These are phyloP conservation scores for Eugnorisma glareosa DNA, from an alignment of 2,888 invertebrate genomes.

Conservation along the genomic window DNA sequence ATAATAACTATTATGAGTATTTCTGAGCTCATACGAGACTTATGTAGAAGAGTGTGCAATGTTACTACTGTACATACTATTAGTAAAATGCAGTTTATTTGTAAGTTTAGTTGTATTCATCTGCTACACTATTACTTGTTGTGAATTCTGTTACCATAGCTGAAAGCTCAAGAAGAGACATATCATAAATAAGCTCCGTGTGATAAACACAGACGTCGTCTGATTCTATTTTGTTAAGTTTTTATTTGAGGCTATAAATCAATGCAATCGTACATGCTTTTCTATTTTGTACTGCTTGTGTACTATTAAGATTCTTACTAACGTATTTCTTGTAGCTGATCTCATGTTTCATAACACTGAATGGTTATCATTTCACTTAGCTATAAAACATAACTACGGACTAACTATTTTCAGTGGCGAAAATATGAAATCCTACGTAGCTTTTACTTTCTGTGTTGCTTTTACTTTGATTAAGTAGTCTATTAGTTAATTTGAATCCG, in stretches of 20 bases:
- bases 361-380: slow-evolving; percentile 59
- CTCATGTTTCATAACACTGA: slow-evolving; percentile 62
- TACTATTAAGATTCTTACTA: slow-evolving; percentile 48
- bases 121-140: slow-evolving; percentile 69
- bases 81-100: slow-evolving; percentile 78
- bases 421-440: slow-evolving; percentile 60
- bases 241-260: slow-evolving; percentile 73
- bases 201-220: slow-evolving; percentile 74
- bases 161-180: slow-evolving; percentile 87
- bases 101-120: slow-evolving; percentile 71
- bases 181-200: slow-evolving; percentile 81
- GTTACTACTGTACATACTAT: slow-evolving; percentile 84
- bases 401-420: slow-evolving; percentile 52
- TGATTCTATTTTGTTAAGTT: slow-evolving; percentile 71
- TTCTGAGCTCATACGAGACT: slow-evolving; percentile 72
- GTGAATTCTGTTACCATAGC: slow-evolving; percentile 84
- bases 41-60: slow-evolving; percentile 77
- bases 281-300: slow-evolving; percentile 43
- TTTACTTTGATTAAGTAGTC: slow-evolving; percentile 66
- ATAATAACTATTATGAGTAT: slow-evolving; percentile 59
- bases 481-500: slow-evolving; percentile 68
- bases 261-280: slow-evolving; percentile 67
- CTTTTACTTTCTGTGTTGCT: slow-evolving; percentile 49
- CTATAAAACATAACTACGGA: slow-evolving; percentile 41
- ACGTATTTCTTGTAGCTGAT: slow-evolving; percentile 63